Evolutionary conservation across 2,888 invertebrate genomes (phyloP).

Genomic region (Alitta virens): DNA sequence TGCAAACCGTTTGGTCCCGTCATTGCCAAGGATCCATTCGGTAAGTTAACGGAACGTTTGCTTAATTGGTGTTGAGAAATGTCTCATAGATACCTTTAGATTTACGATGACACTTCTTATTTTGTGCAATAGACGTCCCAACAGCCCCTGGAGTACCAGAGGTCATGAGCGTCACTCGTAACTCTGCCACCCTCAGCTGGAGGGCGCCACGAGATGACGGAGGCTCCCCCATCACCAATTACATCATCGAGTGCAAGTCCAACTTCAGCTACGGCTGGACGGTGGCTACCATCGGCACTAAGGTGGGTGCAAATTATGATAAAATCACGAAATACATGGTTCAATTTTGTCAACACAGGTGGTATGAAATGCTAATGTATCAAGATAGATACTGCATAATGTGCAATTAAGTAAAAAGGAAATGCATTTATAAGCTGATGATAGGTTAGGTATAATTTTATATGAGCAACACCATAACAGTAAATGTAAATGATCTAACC

Average conservation of each 20-base stretch:
- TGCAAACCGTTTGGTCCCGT: slow-evolving; percentile 27
- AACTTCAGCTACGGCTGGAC: slow-evolving; percentile 27
- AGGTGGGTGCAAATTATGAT: too few relatives aligned
- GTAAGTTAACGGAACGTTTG: slow-evolving; percentile 36
- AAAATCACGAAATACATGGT: slow-evolving; percentile 30
- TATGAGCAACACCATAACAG: too few relatives aligned
- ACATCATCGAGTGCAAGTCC: slow-evolving; percentile 36
- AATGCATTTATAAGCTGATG: too few relatives aligned
- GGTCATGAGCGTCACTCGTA: slow-evolving; percentile 28
- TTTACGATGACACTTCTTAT: too few relatives aligned
- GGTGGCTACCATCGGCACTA: slow-evolving; percentile 20
- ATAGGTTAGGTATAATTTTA: too few relatives aligned
- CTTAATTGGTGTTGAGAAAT: too few relatives aligned
- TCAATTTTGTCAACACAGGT: slow-evolving; percentile 1
- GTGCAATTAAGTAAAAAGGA: too few relatives aligned
- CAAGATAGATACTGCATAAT: too few relatives aligned
- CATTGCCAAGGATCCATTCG: slow-evolving; percentile 49
- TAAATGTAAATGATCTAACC: too few relatives aligned
- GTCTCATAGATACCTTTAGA: too few relatives aligned
- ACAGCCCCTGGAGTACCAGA: slow-evolving; percentile 33
- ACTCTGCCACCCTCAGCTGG: slow-evolving; percentile 62
- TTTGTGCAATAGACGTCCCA: slow-evolving; percentile 38
- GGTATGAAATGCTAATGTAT: too few relatives aligned
- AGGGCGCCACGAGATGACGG: slow-evolving; percentile 78
- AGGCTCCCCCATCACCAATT: slow-evolving; percentile 67